These are phyloP conservation scores for Solen grandis DNA, from an alignment of 1,140 invertebrate genomes.

Conservation along the genomic window DNA sequence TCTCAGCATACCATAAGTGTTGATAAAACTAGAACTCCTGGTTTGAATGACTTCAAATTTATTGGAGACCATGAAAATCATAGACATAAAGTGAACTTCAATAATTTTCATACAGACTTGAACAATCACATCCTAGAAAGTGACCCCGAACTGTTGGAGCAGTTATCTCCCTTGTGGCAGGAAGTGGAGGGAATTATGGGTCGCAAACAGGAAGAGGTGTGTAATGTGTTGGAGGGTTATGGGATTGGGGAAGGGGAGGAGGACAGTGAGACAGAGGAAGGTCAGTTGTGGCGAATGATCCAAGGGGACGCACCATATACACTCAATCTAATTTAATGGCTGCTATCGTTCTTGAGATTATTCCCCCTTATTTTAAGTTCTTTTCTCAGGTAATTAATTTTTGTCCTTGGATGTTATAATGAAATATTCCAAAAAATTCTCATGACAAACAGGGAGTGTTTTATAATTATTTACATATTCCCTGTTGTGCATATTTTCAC, in stretches of 20 bases:
- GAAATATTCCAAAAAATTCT: too few relatives aligned
- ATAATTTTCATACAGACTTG: background rate
- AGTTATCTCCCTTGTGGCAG: constrained; percentile 59
- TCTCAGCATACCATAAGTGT: constrained; percentile 23
- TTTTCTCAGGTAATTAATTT: too few relatives aligned
- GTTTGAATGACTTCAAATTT: background rate
- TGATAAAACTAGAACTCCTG: background rate
- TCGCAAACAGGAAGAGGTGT: constrained; percentile 48
- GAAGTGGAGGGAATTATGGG: constrained; percentile 65
- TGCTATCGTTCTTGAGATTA: too few relatives aligned
- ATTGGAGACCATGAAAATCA: too few relatives aligned
- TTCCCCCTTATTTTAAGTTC: too few relatives aligned
- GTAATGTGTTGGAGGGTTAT: constrained; percentile 64
- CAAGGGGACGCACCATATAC: constrained; percentile 70
- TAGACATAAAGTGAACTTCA: too few relatives aligned
- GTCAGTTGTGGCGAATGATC: constrained; percentile 71
- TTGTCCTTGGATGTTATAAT: too few relatives aligned
- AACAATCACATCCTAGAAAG: background rate
- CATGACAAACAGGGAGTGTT: too few relatives aligned
- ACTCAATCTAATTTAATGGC: constrained; percentile 60
- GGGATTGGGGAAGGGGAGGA: constrained; percentile 68
- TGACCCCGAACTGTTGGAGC: constrained; percentile 25
- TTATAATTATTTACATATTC: too few relatives aligned
- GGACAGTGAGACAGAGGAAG: constrained; percentile 69
- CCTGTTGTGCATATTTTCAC: too few relatives aligned